These are phyloP conservation scores for Sarcophaga subvicina DNA, from an alignment of 2,888 invertebrate species.

Conservation along the genomic window DNA sequence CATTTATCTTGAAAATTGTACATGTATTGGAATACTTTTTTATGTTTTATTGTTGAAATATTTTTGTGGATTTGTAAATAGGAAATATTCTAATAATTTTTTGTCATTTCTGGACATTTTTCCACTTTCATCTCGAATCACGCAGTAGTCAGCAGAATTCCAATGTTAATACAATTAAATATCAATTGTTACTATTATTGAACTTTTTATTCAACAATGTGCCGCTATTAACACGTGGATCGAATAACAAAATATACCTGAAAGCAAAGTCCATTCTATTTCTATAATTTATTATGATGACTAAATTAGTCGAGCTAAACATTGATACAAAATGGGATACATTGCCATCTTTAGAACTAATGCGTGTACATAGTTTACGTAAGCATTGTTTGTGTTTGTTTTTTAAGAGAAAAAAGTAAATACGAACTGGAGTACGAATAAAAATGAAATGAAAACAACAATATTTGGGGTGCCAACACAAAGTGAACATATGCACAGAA, in stretches of 20 bases:
- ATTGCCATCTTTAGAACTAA: not conserved
- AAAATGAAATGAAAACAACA: conserved; percentile 51
- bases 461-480: conserved; percentile 72
- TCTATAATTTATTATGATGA: not conserved
- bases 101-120: no score
- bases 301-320: not conserved
- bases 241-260: not conserved
- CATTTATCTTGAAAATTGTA: no score
- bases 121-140: no score
- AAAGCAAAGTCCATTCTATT: not conserved
- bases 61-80: no score
- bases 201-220: not conserved
- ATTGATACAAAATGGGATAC: not conserved
- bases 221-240: not conserved
- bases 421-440: conserved; percentile 46
- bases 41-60: no score
- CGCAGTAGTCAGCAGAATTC: no score
- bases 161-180: no score
- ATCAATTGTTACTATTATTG: no score
- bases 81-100: no score
- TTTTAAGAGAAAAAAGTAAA: conserved; percentile 14
- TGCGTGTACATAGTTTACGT: not conserved
- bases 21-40: no score
- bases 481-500: conserved; percentile 78
- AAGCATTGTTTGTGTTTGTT: not conserved